Percentiles rank a stretch among this genome's conserved stretches.
phyloP scores from a whole-genome alignment of 2,888 invertebrate species.

The Lacanobia oleracea region DNA sequence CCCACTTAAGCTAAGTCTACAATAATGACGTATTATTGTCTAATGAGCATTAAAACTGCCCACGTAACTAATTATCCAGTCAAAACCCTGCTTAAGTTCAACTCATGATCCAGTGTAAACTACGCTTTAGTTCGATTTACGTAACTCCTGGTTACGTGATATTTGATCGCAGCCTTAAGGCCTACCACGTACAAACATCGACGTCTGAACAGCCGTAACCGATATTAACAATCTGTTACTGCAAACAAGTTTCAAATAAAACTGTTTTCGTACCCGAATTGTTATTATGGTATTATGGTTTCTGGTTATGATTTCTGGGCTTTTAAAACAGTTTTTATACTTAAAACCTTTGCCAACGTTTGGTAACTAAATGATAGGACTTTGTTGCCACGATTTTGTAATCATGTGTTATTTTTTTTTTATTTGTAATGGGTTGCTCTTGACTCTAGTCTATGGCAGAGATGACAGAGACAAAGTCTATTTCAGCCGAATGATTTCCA shows the following conservation, averaged over 20 bases:
- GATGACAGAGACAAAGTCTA: too few species aligned
- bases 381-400: too few species aligned
- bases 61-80: constrained; percentile 4
- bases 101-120: constrained; percentile 4
- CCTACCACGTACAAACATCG: constrained; percentile 34
- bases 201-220: constrained; percentile 7
- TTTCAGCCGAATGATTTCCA: too few species aligned
- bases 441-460: too few species aligned
- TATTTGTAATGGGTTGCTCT: too few species aligned
- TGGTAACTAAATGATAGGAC: too few species aligned
- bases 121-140: background rate
- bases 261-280: constrained; percentile 4
- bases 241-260: constrained; percentile 20
- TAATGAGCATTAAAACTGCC: background rate
- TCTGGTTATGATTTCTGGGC: background rate
- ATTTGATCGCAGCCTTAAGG: constrained; percentile 22
- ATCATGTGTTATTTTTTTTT: too few species aligned
- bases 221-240: constrained; percentile 32
- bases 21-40: background rate
- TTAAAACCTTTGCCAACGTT: background rate
- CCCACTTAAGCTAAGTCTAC: background rate
- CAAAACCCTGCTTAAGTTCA: background rate
- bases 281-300: background rate
- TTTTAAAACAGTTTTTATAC: background rate
- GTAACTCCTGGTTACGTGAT: constrained; percentile 23